These are phyloP conservation scores for Eustalomyia histrio DNA, from an alignment of 2,888 invertebrate species.

Conservation along the genomic window DNA sequence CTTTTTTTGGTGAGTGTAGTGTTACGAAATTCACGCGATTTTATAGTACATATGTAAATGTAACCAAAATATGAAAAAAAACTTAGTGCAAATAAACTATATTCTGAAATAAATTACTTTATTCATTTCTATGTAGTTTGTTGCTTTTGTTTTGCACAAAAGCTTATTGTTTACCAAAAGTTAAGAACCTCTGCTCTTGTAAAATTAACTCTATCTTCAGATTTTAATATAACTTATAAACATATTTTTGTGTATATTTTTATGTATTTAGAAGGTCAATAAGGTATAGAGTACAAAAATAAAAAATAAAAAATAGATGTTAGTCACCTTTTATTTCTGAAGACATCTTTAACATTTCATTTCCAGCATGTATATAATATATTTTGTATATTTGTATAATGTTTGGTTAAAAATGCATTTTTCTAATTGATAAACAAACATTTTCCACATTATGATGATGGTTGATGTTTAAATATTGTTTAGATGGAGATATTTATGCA, in stretches of 20 bases:
- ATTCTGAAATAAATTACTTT: too few species aligned
- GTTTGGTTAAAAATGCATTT: conserved; percentile 46
- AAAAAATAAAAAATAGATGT: conserved; percentile 25
- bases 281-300: conserved; percentile 30
- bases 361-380: conserved; percentile 26
- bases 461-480: not conserved
- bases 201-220: conserved; percentile 1
- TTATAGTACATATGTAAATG: too few species aligned
- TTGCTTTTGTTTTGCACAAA: too few species aligned
- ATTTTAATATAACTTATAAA: conserved; percentile 5
- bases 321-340: conserved; percentile 32
- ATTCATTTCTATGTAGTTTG: too few species aligned
- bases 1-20: too few species aligned
- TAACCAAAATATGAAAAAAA: too few species aligned
- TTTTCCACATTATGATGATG: conserved; percentile 9
- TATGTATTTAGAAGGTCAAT: conserved; percentile 43
- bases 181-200: not conserved
- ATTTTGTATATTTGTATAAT: conserved; percentile 13
- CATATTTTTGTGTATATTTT: conserved; percentile 18
- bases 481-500: not conserved
- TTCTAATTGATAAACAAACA: conserved; percentile 51
- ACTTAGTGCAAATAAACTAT: too few species aligned
- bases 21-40: too few species aligned
- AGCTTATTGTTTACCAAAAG: not conserved
- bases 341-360: conserved; percentile 12